phyloP scores from a whole-genome alignment of 2,888 invertebrate genomes.

The Netelia virgata region DNA sequence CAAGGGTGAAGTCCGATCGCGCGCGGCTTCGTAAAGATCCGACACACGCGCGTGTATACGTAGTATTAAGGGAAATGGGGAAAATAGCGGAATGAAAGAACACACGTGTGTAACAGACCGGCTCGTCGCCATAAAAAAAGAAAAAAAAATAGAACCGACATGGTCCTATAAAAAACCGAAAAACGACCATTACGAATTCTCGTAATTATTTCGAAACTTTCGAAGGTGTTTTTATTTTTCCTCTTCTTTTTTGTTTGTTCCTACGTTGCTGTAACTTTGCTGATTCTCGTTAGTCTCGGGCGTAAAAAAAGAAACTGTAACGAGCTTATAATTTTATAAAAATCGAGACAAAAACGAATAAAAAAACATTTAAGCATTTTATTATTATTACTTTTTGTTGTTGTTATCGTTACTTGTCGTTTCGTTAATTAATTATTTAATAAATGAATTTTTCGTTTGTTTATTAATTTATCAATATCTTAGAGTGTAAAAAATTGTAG shows the following conservation, averaged over 20 bases:
- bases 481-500: no score
- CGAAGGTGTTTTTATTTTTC: slow-evolving; percentile 23
- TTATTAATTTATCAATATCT: no score
- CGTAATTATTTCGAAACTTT: slow-evolving; percentile 49
- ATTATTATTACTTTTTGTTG: no score
- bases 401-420: background rate
- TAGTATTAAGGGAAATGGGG: slow-evolving; percentile 7
- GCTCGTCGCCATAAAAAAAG: slow-evolving; percentile 12
- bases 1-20: slow-evolving; percentile 36
- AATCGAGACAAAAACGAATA: background rate
- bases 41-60: background rate
- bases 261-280: background rate
- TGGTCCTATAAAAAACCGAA: slow-evolving; percentile 39
- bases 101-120: slow-evolving; percentile 58
- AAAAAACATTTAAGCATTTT: no score
- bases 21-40: background rate
- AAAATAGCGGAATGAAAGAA: slow-evolving; percentile 37
- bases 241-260: background rate
- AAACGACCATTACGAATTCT: slow-evolving; percentile 56
- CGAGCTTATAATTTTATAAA: background rate
- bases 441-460: background rate
- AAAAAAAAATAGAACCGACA: background rate
- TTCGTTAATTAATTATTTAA: background rate
- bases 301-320: background rate
- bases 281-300: slow-evolving; percentile 20